These are phyloP conservation scores for Achatina immaculata DNA, from an alignment of 1,140 invertebrate genomes.

Conservation along the genomic window DNA sequence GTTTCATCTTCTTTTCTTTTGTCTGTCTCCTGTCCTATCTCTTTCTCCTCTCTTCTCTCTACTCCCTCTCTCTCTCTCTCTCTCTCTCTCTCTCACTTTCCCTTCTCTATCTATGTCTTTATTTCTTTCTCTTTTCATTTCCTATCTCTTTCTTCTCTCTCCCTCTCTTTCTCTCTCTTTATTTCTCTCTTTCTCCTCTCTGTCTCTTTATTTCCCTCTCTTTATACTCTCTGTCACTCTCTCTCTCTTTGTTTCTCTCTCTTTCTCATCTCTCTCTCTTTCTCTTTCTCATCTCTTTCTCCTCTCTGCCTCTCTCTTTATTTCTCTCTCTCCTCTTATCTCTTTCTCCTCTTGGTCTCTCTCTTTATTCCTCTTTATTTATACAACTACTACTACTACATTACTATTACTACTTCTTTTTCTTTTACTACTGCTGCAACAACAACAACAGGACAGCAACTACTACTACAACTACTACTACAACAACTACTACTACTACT, in stretches of 20 bases:
- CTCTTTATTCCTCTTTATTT: neutral
- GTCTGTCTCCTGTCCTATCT: neutral
- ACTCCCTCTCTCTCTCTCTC: too few relatives aligned
- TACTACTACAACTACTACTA: too few relatives aligned
- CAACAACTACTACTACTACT: too few relatives aligned
- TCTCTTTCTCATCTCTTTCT: neutral
- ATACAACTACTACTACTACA: too few relatives aligned
- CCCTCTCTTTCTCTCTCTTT: constrained; percentile 22
- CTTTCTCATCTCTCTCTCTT: neutral
- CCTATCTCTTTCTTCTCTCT: constrained; percentile 18
- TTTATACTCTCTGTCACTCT: neutral
- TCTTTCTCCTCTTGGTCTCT: neutral
- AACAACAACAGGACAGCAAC: too few relatives aligned
- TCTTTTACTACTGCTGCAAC: too few relatives aligned
- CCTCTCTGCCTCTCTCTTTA: too few relatives aligned
- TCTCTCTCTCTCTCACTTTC: neutral
- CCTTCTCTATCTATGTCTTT: constrained; percentile 16
- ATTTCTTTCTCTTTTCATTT: neutral
- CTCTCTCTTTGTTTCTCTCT: neutral
- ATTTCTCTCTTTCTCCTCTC: neutral
- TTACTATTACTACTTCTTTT: too few relatives aligned
- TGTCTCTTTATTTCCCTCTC: neutral
- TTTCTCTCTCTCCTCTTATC: too few relatives aligned
- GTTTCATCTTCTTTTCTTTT: too few relatives aligned
- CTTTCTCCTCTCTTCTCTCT: too few relatives aligned